Conservation (phyloP, 1,140 invertebrate species). For the Anastatus disparis region DNA sequence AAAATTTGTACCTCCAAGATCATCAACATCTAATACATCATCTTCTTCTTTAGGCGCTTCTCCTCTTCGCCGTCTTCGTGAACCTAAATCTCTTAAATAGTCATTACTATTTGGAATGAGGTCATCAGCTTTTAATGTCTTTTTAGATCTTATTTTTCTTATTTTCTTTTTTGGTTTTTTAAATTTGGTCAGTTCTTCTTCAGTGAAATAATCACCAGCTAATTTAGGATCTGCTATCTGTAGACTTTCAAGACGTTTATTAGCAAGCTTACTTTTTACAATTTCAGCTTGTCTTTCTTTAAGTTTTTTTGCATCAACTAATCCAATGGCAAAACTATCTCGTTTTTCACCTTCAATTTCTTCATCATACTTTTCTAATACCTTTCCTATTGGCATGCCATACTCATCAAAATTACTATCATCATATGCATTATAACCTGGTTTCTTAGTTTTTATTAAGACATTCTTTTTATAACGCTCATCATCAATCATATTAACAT, state of each 20-base stretch:
- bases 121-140: constrained; percentile 71
- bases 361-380: constrained; percentile 94
- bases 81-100: constrained; percentile 68
- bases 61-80: constrained; percentile 62
- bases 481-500: constrained; percentile 95
- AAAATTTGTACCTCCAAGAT: constrained; percentile 63
- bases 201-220: constrained; percentile 90
- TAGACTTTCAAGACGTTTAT: constrained; percentile 80
- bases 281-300: constrained; percentile 66
- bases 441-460: constrained; percentile 85
- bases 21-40: constrained; percentile 66
- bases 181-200: constrained; percentile 84
- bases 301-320: constrained; percentile 63
- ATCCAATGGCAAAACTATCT: constrained; percentile 84
- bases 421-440: constrained; percentile 86
- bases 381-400: constrained; percentile 77
- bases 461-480: constrained; percentile 91
- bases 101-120: constrained; percentile 57
- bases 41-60: constrained; percentile 54
- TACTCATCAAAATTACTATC: constrained; percentile 87
- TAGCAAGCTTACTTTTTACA: constrained; percentile 72
- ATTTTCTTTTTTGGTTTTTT: constrained; percentile 95
- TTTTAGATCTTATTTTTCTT: constrained; percentile 52
- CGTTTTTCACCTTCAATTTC: constrained; percentile 87
- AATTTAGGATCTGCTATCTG: constrained; percentile 74